Evolutionary conservation across 2,113 vertebrate genomes (phyloP), one percentile per base, ranked within the genome.

Genomic region (Oncorhynchus nerka): DNA sequence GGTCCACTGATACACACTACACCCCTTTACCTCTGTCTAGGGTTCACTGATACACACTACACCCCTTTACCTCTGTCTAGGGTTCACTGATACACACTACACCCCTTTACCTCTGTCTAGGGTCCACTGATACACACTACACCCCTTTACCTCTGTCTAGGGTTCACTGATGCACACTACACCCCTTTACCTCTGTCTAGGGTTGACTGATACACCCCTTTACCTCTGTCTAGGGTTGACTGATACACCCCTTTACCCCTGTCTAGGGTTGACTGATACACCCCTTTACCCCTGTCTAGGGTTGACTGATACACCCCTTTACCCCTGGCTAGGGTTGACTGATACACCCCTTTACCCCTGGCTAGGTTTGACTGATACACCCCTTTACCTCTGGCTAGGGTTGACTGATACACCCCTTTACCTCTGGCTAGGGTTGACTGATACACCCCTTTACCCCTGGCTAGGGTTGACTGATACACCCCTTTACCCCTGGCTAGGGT

Each of bases 21-120:
- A 8, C 34, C 0, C 4, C 30, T 30, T 30, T 30, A 30, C 30
- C 30, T 1, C 30, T 30, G 30, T 32, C 30, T 32, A 32, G 4
- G 30, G 30, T 30, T 4, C 0, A 30, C 4, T 4, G 30, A 30
- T 30, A 4, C 30, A 5, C 30, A 1, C 4, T 4, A 4, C 30
- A 5, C 30, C 3, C 4, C 3, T 88, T 90, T 55, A 90, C 90
- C 24, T 2, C 74, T 93, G 9, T 88, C 86, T 32, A 32, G 30
- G 30, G 30, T 32, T 1, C 1, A 32, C 4, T 32, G 30, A 32
- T 5, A 55, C 5, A n/a, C 15, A 4, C 1, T 5, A 55, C 5
- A n/a, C 15, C 15, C 1, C 13, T 88, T 90, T 49, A 90, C 90
- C 22, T 2, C 73, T 93, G 8, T 88, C 86, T 32, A 32, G 30